Conservation (phyloP, 2,113 vertebrate species). For the Geococcyx californianus region DNA sequence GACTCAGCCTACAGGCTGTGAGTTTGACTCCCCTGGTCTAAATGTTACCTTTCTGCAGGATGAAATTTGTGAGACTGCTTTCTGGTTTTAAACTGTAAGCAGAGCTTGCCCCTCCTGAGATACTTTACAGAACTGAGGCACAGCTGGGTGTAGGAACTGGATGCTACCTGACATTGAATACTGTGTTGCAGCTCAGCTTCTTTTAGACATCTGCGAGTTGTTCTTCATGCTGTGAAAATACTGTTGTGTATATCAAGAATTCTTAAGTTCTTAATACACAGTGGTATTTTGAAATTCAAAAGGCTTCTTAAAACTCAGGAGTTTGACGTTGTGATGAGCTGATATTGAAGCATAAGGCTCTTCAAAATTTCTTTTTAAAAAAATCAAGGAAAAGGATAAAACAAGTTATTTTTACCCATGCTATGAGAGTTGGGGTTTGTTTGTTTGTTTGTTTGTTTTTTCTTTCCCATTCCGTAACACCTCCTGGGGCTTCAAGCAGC, state of each 20-base stretch:
- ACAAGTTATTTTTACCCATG: not conserved
- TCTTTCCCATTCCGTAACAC: not conserved
- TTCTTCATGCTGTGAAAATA: not conserved
- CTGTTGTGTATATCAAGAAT: not conserved
- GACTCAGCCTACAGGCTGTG: too few species aligned
- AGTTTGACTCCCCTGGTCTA: too few species aligned
- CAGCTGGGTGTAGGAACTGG: not conserved
- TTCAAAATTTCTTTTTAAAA: not conserved
- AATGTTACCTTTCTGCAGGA: not conserved
- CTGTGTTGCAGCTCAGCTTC: not conserved
- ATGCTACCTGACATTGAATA: not conserved
- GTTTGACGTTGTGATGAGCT: not conserved
- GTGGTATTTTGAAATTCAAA: not conserved
- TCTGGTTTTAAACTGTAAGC: not conserved
- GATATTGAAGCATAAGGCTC: not conserved
- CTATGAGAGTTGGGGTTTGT: not conserved
- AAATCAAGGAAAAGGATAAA: not conserved
- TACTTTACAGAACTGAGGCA: not conserved
- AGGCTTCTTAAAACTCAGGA: not conserved
- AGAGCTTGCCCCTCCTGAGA: not conserved
- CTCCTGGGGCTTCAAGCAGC: constrained; percentile 16
- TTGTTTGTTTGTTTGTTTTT: not conserved
- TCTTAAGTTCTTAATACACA: not conserved
- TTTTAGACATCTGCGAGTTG: not conserved
- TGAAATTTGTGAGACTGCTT: not conserved